Base-by-base conservation (phyloP, 2,113 vertebrate species). In the Oncorhynchus gorbuscha region DNA sequence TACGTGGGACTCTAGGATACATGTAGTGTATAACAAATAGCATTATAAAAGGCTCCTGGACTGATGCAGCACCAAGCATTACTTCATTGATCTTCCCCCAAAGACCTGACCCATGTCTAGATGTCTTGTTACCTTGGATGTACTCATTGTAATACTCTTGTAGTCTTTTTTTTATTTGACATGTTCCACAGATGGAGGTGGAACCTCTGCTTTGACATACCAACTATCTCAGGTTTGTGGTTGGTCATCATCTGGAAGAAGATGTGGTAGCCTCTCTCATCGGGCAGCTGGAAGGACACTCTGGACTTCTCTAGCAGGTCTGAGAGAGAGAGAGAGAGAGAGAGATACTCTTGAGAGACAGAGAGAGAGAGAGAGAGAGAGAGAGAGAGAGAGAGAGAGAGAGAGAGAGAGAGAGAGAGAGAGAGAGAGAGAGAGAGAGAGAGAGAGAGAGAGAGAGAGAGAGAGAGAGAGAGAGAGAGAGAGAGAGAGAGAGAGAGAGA, bases 191-290 rank as follows among this genome's bases (percentile, higher is more conserved):
- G 39, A 45, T 11, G 39, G 9, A 7, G 35, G 24, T 13, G 24
- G 26, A 18, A 55, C 51, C 51, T 55, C 1, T 39, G 32, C 3
- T 48, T 18, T 22, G 24, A 6, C 51, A 5, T 80, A 86, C 82
- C 85, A 75, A 84, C 78, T 13, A 86, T 67, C 67, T 84, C 85
- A 64, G 85, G 85, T 74, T 82, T 86, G 24, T 86, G 80, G 59
- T 82, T 82, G 49, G 79, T 84, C 79, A 84, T 85, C 81, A 85
- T 85, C 74, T 83, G 84, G 76, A 78, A 85, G 58, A 85, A 85
- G 79, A 85, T 85, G 74, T 85, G 84, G 55, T 85, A 85, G 61
- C 84, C 81, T 77, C 84, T 85, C 79, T 85, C 84, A 73, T 83
- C 84, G 48, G 81, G 5, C 66, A 83, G 81, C 84, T 85, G 84